A percentile compares a stretch with the other conserved stretches of the same genome.
Conservation (phyloP, 2,888 invertebrate genomes). For the Noctua comes region DNA sequence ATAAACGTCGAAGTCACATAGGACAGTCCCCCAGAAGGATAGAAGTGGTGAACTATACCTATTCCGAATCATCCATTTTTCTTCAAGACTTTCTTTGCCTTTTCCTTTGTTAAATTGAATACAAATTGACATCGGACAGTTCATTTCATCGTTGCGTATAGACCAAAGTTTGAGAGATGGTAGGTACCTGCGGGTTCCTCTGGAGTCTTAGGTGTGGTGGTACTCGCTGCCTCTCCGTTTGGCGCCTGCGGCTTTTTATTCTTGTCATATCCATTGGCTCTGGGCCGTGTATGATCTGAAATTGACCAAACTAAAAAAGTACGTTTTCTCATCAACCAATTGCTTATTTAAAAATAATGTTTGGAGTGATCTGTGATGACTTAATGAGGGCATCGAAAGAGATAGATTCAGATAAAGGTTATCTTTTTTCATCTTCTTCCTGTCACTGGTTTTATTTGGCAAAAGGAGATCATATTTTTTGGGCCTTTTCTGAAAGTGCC, state of each 20-base stretch:
- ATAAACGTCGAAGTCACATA: not conserved
- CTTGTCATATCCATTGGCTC: conserved; percentile 83
- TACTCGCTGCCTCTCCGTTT: conserved; percentile 74
- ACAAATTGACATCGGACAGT: not conserved
- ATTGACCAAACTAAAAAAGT: conserved; percentile 35
- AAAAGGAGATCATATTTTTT: too few species aligned
- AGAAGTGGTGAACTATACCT: not conserved
- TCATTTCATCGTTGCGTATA: not conserved
- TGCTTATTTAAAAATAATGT: not conserved
- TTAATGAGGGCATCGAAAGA: not conserved
- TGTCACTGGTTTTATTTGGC: not conserved
- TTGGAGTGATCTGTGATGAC: not conserved
- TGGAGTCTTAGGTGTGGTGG: conserved; percentile 71
- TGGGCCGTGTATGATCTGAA: conserved; percentile 83
- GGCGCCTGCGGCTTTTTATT: conserved; percentile 78
- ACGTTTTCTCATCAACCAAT: conserved; percentile 22
- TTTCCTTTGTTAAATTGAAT: not conserved
- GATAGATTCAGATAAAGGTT: not conserved
- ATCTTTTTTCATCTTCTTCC: not conserved
- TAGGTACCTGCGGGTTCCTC: conserved; percentile 81
- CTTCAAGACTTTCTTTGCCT: not conserved
- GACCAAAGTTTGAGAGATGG: not conserved
- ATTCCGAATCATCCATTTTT: not conserved
- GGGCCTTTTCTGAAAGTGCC: too few species aligned
- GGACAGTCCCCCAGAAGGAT: not conserved